These are phyloP conservation scores for Apodemus speciosus DNA, from an alignment of 2,113 vertebrate genomes.

Conservation along the genomic window DNA sequence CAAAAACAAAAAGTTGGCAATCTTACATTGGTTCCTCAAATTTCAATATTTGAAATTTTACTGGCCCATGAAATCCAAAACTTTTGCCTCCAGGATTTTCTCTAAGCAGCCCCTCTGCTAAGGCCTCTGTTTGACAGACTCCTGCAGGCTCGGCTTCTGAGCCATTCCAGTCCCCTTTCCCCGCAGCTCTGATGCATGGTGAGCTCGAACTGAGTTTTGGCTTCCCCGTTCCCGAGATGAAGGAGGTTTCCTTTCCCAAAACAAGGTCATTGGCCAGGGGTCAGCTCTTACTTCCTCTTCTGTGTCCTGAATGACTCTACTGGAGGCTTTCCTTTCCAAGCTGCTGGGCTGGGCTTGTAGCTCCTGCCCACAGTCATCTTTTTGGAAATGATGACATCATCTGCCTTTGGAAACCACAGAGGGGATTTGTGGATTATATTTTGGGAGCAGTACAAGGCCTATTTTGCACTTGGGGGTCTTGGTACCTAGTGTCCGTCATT, in stretches of 20 bases:
- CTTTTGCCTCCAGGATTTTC: slow-evolving; percentile 54
- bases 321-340: not conserved
- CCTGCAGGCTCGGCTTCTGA: slow-evolving; percentile 21
- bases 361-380: not conserved
- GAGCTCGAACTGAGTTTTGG: not conserved
- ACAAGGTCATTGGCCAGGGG: not conserved
- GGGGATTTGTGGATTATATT: not conserved
- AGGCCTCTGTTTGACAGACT: not conserved
- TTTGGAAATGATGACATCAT: slow-evolving; percentile 17
- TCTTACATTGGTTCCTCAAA: slow-evolving; percentile 53
- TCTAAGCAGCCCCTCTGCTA: slow-evolving; percentile 39
- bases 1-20: slow-evolving; percentile 65
- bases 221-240: not conserved
- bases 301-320: not conserved
- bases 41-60: slow-evolving; percentile 66
- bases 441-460: not conserved
- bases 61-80: slow-evolving; percentile 55
- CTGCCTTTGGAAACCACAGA: not conserved
- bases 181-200: not conserved
- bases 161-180: not conserved
- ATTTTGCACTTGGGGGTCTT: not conserved
- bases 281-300: not conserved
- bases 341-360: not conserved
- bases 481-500: not conserved
- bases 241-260: not conserved